Base-by-base conservation (phyloP, 2,888 invertebrate species). In the Pharmacophagus antenor region DNA sequence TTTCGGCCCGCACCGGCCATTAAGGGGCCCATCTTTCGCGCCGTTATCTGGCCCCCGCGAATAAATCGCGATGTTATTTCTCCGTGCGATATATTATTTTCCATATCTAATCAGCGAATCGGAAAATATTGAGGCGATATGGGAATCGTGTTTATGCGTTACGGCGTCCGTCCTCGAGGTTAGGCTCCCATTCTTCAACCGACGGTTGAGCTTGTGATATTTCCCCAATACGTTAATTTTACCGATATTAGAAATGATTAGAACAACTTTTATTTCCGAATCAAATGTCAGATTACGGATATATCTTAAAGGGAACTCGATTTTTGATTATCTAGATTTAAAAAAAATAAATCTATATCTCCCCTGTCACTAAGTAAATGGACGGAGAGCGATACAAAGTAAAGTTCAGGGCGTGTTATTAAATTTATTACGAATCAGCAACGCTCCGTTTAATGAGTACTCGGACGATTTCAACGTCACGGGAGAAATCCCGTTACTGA, bases 1-100 rank as follows among this genome's bases (percentile, higher is more conserved):
- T 82, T 84, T 74, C 77, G 79, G 74, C 77, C 80, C 75, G 73
- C 71, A 75, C 75, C 74, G 70, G 73, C 82, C 81, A 82, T 86
- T 84, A 85, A 65, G 70, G 77, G 73, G 76, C 77, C 78, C 82
- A 83, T 85, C 86, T 76, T 76, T 76, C 74, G 73, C 69, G 65
- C 78, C 82, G 81, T 82, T 87, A 87, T 88, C 88, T 83, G 71
- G 74, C 79, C 76, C 75, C 72, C 72, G 71, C 73, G 76, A 79
- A 88, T 88, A 86, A 85, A 88, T 88, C 85, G 84, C 75, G 80
- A 77, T 84, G 84, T 85, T 85, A 85, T 85, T 84, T 82, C 80
- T 73, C 77, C 75, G 70, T 58, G 77, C 77, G 73, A 80, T 80
- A 84, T 85, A 85, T 85, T 83, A 83, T 83, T 84, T 78, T 79